Conservation (phyloP, 2,797 vertebrate genomes). For the Aldrovandia affinis region DNA sequence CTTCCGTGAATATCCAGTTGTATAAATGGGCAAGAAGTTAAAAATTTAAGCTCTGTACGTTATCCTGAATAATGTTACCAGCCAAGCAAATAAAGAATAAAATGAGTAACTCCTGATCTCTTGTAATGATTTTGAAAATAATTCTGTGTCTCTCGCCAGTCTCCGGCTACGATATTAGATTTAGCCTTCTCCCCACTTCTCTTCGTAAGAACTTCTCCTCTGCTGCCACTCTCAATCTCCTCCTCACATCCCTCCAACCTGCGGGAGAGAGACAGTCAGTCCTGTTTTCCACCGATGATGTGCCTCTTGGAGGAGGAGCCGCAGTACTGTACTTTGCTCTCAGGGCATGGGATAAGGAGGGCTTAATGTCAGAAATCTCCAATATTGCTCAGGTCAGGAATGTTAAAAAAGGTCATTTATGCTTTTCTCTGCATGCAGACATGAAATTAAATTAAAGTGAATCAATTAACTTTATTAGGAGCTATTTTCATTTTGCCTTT, state of each 20-base stretch:
- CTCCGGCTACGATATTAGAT: neutral
- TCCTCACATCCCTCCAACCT: neutral
- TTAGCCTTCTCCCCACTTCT: neutral
- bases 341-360: neutral
- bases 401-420: neutral
- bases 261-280: neutral
- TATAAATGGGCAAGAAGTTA: neutral
- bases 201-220: neutral
- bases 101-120: neutral
- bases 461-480: neutral
- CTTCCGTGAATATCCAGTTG: neutral
- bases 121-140: neutral
- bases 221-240: neutral
- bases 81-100: neutral
- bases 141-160: neutral
- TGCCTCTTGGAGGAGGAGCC: neutral
- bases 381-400: neutral
- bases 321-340: neutral
- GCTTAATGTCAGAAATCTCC: neutral
- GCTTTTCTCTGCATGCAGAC: neutral
- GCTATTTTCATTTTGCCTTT: neutral
- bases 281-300: neutral
- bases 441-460: neutral
- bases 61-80: neutral
- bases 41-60: neutral